These are phyloP conservation scores for Amiota minor DNA, from an alignment of 2,888 invertebrate species.

Conservation along the genomic window DNA sequence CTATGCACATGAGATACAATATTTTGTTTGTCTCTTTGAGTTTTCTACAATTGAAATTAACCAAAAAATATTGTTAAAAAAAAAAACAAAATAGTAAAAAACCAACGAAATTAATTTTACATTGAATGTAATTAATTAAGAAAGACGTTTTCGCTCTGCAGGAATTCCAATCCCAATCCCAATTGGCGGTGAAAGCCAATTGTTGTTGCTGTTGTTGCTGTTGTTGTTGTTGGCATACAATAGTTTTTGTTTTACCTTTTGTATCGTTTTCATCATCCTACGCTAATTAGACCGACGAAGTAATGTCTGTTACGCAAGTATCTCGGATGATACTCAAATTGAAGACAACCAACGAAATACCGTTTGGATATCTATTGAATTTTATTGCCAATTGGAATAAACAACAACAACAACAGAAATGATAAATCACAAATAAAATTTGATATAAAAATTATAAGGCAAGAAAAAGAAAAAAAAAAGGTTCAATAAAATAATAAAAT, in stretches of 20 bases:
- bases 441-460: slow-evolving; percentile 35
- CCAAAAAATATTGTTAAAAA: too few relatives aligned
- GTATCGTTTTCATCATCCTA: slow-evolving; percentile 10
- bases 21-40: slow-evolving; percentile 38
- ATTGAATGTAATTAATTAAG: slow-evolving; percentile 61
- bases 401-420: slow-evolving; percentile 42
- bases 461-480: slow-evolving; percentile 27
- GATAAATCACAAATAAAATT: slow-evolving; percentile 53
- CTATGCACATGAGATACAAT: neutral
- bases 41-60: slow-evolving; percentile 59
- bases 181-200: slow-evolving; percentile 55
- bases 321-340: too few relatives aligned
- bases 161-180: slow-evolving; percentile 37
- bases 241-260: slow-evolving; percentile 47
- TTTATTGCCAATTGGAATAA: slow-evolving; percentile 50
- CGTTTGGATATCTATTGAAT: too few relatives aligned
- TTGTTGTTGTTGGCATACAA: neutral
- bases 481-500: slow-evolving; percentile 45
- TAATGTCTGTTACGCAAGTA: too few relatives aligned
- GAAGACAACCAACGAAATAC: too few relatives aligned
- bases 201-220: slow-evolving; percentile 28
- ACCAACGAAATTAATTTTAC: slow-evolving; percentile 59
- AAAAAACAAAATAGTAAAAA: too few relatives aligned
- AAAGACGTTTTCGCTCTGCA: slow-evolving; percentile 44
- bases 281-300: slow-evolving; percentile 53